Evolutionary conservation across 1,140 invertebrate species (phyloP).

Genomic region (Drosophila erecta): DNA sequence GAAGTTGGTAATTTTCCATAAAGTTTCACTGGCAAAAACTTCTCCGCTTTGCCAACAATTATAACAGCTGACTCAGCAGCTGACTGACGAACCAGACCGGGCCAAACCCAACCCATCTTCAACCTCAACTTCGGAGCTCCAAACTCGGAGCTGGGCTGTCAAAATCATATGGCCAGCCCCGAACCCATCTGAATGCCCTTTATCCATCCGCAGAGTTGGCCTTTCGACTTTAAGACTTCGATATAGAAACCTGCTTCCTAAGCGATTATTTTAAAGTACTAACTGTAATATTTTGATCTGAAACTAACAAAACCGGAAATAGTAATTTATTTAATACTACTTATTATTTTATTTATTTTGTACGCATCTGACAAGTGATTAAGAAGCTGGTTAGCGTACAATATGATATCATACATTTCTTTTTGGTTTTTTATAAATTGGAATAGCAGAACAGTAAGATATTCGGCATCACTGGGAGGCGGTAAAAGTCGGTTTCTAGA

Average conservation of each 20-base stretch:
- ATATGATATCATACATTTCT: too few relatives aligned
- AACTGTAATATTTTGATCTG: too few relatives aligned
- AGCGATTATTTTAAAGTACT: too few relatives aligned
- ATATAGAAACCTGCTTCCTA: neutral
- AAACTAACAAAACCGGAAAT: too few relatives aligned
- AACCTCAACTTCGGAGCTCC: slow-evolving; percentile 4
- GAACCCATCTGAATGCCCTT: slow-evolving; percentile 24
- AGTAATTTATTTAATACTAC: too few relatives aligned
- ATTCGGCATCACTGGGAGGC: neutral
- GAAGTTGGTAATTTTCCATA: slow-evolving; percentile 27
- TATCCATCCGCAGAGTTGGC: neutral
- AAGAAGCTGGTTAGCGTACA: too few relatives aligned
- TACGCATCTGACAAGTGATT: too few relatives aligned
- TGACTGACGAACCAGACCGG: slow-evolving; percentile 38
- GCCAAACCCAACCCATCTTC: slow-evolving; percentile 18
- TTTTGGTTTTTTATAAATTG: too few relatives aligned
- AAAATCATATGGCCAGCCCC: slow-evolving; percentile 40
- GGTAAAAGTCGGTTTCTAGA: slow-evolving; percentile 38
- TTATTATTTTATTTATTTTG: too few relatives aligned
- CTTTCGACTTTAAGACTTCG: neutral
- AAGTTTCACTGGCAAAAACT: slow-evolving; percentile 25
- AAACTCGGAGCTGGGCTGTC: slow-evolving; percentile 10
- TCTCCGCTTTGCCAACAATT: slow-evolving; percentile 36
- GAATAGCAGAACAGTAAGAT: too few relatives aligned
- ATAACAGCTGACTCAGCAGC: slow-evolving; percentile 49